Evolutionary conservation across 2,888 invertebrate genomes (phyloP), one percentile per base, ranked within the genome.

Genomic region (Cosmorhoe ocellata): DNA sequence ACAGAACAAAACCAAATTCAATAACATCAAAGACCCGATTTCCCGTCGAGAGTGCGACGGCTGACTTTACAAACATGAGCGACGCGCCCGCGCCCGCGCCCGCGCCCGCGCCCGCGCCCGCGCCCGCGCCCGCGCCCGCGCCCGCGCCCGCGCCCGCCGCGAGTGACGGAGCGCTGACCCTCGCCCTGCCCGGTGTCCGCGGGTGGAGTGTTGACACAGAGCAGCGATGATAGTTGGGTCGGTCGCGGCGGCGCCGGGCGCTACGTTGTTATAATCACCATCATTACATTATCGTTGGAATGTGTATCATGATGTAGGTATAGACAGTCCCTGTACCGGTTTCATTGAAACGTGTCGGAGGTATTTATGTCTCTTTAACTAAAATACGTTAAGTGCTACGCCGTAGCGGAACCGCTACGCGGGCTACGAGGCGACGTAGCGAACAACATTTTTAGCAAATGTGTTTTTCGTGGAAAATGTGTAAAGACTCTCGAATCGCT

Each of bases 1-100:
- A 47, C 41, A 51, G 38, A 32, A 37, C 38, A 31, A 41, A 46
- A 40, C 43, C 62, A 69, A 75, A 80, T 80, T 80, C 76, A 79
- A 79, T 79, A 78, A 79, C 70, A 71, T 48, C 44, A 55, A 61
- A 67, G 66, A 59, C 69, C 61, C 67, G 72, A 72, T 70, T 69
- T 71, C 64, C 57, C 34, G 5, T 24, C 24, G 32, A 13, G 37
- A 37, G 14, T 37, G 55, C 63, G 68, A 64, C 64, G 63, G 13
- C 59, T 58, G 64, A 70, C 68, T 73, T 75, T 75, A 65, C 69
- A 69, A 72, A 69, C 63, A 70, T 76, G 74, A 75, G 44, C 43
- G 32, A 39, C 36, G 50, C 66, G 69, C 49, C 40, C 27, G 12
- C 38, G 22, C 45, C 33, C n/a, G n/a, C n/a, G n/a, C n/a, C n/a